phyloP scores from a whole-genome alignment of 2,113 vertebrate species.

The Microtus pennsylvanicus region DNA sequence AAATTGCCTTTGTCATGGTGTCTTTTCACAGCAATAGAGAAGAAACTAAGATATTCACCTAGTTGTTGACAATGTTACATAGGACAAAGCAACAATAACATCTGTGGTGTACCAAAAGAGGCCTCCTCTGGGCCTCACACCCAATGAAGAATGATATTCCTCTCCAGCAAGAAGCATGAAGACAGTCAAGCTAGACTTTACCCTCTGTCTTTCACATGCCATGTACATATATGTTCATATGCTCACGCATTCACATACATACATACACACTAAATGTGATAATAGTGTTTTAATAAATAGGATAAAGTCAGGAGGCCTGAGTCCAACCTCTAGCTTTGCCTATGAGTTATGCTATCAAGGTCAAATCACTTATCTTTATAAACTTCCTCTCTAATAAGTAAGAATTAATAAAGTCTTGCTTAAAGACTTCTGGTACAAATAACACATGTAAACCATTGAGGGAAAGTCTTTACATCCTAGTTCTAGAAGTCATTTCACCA shows the following conservation, averaged over 20 bases:
- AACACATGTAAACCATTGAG: not conserved
- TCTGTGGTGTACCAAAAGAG: not conserved
- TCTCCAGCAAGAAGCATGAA: not conserved
- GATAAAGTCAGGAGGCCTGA: not conserved
- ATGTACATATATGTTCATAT: not conserved
- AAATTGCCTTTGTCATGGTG: not conserved
- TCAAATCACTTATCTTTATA: not conserved
- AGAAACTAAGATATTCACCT: not conserved
- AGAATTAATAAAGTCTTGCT: not conserved
- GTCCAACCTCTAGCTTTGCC: not conserved
- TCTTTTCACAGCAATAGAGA: not conserved
- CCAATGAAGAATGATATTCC: not conserved
- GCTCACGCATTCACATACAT: too few relatives aligned
- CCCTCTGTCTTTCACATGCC: not conserved
- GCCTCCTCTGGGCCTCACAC: not conserved
- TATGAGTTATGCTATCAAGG: not conserved
- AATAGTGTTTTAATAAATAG: not conserved
- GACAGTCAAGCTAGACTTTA: not conserved
- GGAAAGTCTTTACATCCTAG: not conserved
- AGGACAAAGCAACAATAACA: not conserved
- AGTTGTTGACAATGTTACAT: accelerated
- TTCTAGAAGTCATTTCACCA: not conserved
- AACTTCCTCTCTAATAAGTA: conserved; percentile 18
- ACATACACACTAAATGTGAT: too few relatives aligned
- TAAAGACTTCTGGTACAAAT: not conserved